Evolutionary conservation across 2,113 vertebrate species (phyloP).

Genomic region (Vidua chalybeata): DNA sequence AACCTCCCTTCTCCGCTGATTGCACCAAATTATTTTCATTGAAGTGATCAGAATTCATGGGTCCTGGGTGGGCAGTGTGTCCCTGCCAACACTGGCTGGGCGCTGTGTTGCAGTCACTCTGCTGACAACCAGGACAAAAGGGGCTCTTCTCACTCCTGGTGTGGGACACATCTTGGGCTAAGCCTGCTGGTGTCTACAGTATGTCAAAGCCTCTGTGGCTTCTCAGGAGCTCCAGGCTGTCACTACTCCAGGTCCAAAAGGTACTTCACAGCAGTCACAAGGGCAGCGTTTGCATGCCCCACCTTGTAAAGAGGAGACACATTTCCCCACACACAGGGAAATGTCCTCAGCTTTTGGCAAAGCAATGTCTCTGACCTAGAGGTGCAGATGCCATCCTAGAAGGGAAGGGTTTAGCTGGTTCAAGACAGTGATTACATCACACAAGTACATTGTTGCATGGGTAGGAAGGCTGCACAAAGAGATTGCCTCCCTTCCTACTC

Average conservation of each 20-base stretch:
- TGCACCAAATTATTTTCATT: background rate
- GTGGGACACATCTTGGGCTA: background rate
- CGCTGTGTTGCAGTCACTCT: background rate
- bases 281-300: background rate
- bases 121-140: background rate
- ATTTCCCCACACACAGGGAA: accelerated
- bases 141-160: background rate
- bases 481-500: background rate
- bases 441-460: background rate
- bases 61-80: background rate
- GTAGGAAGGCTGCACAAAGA: background rate
- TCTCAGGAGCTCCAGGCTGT: background rate
- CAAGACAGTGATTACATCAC: background rate
- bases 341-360: background rate
- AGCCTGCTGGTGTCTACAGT: background rate
- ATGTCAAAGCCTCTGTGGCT: background rate
- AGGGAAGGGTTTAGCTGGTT: background rate
- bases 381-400: background rate
- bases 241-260: background rate
- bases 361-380: background rate
- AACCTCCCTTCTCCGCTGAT: background rate
- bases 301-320: background rate
- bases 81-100: background rate
- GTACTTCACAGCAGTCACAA: background rate
- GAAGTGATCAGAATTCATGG: background rate